Conservation (phyloP, 92 coral and sea anemone species). For the Nematostella vectensis region DNA sequence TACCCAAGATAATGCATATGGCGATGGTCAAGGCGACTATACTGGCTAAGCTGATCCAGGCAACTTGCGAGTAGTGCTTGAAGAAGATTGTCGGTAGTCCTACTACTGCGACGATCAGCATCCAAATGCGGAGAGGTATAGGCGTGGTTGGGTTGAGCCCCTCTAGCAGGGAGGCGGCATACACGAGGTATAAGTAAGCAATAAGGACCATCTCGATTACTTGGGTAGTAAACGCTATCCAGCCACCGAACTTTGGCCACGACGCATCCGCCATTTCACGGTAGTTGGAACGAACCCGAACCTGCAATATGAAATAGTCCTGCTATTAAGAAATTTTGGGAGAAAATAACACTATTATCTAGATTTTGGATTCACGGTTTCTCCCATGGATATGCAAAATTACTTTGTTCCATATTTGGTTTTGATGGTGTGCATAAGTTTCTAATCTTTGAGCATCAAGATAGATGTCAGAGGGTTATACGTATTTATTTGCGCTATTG, state of each 20-base stretch:
- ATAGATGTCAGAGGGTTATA: too few relatives aligned
- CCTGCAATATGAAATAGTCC: constrained; percentile 4
- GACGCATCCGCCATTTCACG: constrained; percentile 39
- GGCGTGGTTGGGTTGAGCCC: constrained; percentile 15
- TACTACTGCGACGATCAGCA: constrained; percentile 34
- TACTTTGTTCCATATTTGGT: too few relatives aligned
- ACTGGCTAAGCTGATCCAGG: constrained; percentile 50
- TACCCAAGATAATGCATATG: constrained; percentile 24
- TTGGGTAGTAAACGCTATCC: constrained; percentile 29
- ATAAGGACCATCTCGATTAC: constrained; percentile 26
- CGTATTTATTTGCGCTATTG: too few relatives aligned
- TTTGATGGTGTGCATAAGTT: neutral
- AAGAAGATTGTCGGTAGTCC: constrained; percentile 43
- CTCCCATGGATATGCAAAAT: too few relatives aligned
- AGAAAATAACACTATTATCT: too few relatives aligned
- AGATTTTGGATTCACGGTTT: too few relatives aligned
- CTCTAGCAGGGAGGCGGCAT: constrained; percentile 29
- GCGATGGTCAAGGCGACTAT: constrained; percentile 28
- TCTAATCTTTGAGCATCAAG: too few relatives aligned
- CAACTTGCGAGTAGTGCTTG: constrained; percentile 34
- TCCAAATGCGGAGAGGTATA: constrained; percentile 25
- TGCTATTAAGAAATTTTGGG: neutral
- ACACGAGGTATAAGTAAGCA: constrained; percentile 41
- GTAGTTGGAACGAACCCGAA: constrained; percentile 41
- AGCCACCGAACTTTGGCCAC: constrained; percentile 44